Conservation (phyloP, 2,797 vertebrate genomes). For the Sebastiscus tertius region DNA sequence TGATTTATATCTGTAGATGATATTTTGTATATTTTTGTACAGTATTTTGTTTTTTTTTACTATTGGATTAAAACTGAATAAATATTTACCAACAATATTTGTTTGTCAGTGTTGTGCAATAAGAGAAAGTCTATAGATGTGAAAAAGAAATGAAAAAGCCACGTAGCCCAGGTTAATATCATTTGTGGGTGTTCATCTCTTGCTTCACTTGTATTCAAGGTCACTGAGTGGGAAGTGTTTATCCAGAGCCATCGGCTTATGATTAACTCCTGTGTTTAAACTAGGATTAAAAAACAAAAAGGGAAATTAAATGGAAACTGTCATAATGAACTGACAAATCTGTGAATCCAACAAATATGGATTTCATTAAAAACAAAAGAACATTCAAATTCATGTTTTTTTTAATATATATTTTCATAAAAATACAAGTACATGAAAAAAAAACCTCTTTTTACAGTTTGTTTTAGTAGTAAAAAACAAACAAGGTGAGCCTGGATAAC, state of each 20-base stretch:
- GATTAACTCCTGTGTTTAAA: constrained; percentile 31
- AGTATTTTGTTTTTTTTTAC: constrained; percentile 19
- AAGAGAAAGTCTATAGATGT: not conserved
- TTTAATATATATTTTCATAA: not conserved
- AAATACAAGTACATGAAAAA: not conserved
- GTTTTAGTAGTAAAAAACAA: not conserved
- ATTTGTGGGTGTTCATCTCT: constrained; percentile 7
- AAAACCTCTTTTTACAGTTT: not conserved
- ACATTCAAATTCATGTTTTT: not conserved
- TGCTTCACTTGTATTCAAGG: constrained; percentile 4
- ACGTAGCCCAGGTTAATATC: not conserved
- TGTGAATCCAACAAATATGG: not conserved
- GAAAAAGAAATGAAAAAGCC: not conserved
- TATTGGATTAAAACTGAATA: constrained; percentile 27
- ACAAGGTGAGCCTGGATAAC: not conserved
- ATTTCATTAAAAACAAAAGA: constrained; percentile 14
- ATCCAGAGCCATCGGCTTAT: constrained; percentile 14
- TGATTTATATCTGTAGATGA: constrained; percentile 18
- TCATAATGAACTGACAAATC: not conserved
- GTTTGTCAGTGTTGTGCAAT: constrained; percentile 10
- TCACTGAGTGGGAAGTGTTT: constrained; percentile 39
- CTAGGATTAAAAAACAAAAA: not conserved
- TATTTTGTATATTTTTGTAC: constrained; percentile 46
- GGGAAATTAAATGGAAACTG: not conserved
- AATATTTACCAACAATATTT: constrained; percentile 10